phyloP scores from a whole-genome alignment of 2,888 invertebrate genomes.

The Eilema griseolum region DNA sequence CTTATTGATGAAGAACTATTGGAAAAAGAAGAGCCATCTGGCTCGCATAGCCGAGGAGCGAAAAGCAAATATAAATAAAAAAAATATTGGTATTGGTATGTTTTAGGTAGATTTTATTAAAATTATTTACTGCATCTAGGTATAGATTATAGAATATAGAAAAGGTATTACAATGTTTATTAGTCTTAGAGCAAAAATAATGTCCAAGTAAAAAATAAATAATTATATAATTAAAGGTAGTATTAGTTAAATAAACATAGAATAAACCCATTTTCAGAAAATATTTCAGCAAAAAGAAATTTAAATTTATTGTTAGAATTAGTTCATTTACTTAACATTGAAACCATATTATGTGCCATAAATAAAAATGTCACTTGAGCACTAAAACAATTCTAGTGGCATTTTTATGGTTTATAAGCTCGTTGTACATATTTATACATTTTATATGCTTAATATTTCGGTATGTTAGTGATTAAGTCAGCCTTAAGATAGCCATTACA shows the following conservation, averaged over 20 bases:
- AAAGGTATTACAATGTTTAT: not conserved
- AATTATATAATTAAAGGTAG: no score
- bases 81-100: no score
- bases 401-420: no score
- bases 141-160: no score
- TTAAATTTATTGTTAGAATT: not conserved
- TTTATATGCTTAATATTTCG: not conserved
- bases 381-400: no score
- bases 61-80: slow-evolving; percentile 21
- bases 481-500: no score
- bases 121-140: not conserved
- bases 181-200: not conserved
- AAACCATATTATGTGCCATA: not conserved
- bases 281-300: not conserved
- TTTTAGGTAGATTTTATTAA: not conserved
- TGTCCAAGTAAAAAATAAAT: not conserved
- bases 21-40: slow-evolving; percentile 82
- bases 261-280: not conserved
- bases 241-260: not conserved
- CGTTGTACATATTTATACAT: not conserved
- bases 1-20: slow-evolving; percentile 91
- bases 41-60: slow-evolving; percentile 14
- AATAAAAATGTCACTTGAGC: not conserved
- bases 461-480: not conserved
- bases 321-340: not conserved